These are phyloP conservation scores for Trachelus iudaicus DNA, from an alignment of 2,888 invertebrate species.

Conservation along the genomic window DNA sequence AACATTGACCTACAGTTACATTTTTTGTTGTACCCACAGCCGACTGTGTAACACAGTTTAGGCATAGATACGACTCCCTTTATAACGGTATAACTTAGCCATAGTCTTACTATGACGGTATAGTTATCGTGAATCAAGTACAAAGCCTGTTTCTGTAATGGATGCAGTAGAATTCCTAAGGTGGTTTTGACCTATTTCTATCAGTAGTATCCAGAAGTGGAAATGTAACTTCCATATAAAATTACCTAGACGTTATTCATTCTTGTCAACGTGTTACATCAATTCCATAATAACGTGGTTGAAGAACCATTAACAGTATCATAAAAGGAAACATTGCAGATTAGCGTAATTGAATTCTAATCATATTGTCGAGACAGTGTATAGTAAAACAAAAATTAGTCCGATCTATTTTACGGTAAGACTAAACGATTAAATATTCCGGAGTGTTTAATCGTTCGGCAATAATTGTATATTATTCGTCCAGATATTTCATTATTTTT, in stretches of 20 bases:
- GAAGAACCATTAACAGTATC: neutral
- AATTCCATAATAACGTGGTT: no score
- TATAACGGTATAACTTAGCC: neutral
- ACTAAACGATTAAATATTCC: neutral
- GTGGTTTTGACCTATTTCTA: neutral
- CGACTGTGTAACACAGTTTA: constrained; percentile 5
- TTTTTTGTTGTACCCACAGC: constrained; percentile 24
- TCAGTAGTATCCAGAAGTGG: neutral
- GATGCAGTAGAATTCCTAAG: neutral
- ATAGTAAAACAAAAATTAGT: neutral
- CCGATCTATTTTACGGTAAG: neutral
- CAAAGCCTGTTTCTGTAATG: neutral
- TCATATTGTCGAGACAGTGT: neutral
- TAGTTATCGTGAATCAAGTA: neutral
- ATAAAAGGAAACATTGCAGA: neutral
- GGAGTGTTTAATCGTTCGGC: no score
- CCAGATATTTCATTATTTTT: no score
- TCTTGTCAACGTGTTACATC: no score
- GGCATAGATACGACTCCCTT: neutral
- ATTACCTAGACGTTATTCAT: neutral
- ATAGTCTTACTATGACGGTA: neutral
- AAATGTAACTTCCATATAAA: neutral
- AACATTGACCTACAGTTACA: constrained; percentile 37
- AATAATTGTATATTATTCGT: no score
- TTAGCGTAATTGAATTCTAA: neutral